Evolutionary conservation across 2,797 vertebrate species (phyloP).

Genomic region (Siniperca undulata): DNA sequence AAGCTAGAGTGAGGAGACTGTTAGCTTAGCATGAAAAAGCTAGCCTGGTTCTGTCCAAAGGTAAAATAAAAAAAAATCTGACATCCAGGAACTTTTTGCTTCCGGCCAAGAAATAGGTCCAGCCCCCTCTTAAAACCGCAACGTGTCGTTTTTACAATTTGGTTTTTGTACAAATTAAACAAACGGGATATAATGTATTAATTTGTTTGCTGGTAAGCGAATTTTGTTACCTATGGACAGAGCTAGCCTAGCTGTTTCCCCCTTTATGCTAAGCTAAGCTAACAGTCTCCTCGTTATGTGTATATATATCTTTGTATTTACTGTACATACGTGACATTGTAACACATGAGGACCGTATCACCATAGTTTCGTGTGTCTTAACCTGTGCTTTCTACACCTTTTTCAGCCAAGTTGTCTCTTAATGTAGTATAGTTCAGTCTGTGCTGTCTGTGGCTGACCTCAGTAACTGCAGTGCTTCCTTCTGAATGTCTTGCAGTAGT

Average conservation of each 20-base stretch:
- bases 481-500: not conserved
- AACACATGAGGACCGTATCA: too few species aligned
- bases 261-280: not conserved
- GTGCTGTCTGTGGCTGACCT: not conserved
- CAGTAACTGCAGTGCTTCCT: not conserved
- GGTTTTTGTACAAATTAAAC: too few species aligned
- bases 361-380: not conserved
- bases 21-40: too few species aligned
- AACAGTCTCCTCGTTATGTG: not conserved
- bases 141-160: not conserved
- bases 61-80: not conserved
- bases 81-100: not conserved
- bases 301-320: not conserved
- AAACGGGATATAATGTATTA: not conserved
- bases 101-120: not conserved
- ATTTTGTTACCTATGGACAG: not conserved
- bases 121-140: not conserved
- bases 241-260: not conserved
- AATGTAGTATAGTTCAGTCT: not conserved
- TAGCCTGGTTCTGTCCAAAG: not conserved
- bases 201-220: not conserved
- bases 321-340: not conserved
- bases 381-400: not conserved
- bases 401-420: not conserved
- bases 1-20: too few species aligned